Conservation (phyloP, 37 sponge, comb jelly and placozoan species). For the Sycon ciliatum region DNA sequence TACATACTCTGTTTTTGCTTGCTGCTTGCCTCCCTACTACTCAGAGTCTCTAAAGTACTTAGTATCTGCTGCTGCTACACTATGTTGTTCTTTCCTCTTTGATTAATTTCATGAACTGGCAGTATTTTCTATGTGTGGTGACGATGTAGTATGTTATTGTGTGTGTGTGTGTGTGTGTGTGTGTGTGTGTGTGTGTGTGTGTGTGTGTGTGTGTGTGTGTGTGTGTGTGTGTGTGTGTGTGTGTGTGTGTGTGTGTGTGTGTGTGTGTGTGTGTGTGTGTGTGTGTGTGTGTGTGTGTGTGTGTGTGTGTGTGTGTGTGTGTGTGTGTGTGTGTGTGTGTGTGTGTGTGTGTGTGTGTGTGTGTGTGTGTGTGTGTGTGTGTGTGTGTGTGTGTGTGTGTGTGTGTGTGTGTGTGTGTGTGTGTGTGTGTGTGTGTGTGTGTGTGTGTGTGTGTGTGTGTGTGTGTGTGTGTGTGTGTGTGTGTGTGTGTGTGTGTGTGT, state of each 20-base stretch:
- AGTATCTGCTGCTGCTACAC: too few relatives aligned
- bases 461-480: neutral
- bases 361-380: conserved; percentile 5
- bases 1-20: too few relatives aligned
- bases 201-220: neutral
- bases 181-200: neutral
- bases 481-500: neutral
- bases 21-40: too few relatives aligned
- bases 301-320: neutral
- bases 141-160: neutral
- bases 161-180: conserved; percentile 5
- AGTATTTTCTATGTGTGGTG: neutral
- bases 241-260: neutral
- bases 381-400: conserved; percentile 5
- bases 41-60: too few relatives aligned
- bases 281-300: neutral
- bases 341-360: conserved; percentile 5
- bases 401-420: conserved; percentile 5
- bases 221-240: neutral
- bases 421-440: conserved; percentile 5
- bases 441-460: conserved; percentile 1
- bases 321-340: neutral
- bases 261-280: neutral
- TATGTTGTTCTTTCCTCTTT: neutral
- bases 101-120: neutral